Conservation (phyloP, 2,113 vertebrate species). For the Percina caprodes region DNA sequence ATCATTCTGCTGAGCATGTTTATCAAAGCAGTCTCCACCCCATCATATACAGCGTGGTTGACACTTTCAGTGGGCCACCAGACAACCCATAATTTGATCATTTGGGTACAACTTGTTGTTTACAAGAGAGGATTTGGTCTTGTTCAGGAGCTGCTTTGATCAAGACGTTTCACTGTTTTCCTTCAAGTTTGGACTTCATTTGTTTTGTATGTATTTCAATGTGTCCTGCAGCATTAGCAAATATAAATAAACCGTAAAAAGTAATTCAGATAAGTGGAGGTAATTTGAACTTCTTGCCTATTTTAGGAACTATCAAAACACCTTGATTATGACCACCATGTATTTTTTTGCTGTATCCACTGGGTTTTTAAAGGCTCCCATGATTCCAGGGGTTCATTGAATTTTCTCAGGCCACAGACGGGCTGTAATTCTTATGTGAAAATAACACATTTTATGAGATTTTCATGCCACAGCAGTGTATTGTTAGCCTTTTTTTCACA, state of each 20-base stretch:
- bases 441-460: slow-evolving; percentile 47
- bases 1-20: slow-evolving; percentile 70
- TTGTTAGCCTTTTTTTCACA: slow-evolving; percentile 47
- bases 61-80: slow-evolving; percentile 32
- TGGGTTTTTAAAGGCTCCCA: background rate
- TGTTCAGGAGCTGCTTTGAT: background rate
- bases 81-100: slow-evolving; percentile 50
- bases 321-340: background rate
- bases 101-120: slow-evolving; percentile 25
- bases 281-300: background rate
- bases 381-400: slow-evolving; percentile 7
- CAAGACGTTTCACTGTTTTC: background rate
- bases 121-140: background rate
- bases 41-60: slow-evolving; percentile 36
- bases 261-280: background rate
- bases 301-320: background rate
- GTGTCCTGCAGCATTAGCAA: background rate
- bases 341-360: background rate
- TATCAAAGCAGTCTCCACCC: slow-evolving; percentile 57
- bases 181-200: background rate
- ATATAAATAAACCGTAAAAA: background rate
- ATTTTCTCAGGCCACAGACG: slow-evolving; percentile 6
- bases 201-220: background rate
- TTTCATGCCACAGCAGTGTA: slow-evolving; percentile 27
- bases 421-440: slow-evolving; percentile 15